A percentile compares a stretch with the other conserved stretches of the same genome.
Evolutionary conservation across 2,797 vertebrate genomes (phyloP).

Genomic region (Melanotaenia nigrans): DNA sequence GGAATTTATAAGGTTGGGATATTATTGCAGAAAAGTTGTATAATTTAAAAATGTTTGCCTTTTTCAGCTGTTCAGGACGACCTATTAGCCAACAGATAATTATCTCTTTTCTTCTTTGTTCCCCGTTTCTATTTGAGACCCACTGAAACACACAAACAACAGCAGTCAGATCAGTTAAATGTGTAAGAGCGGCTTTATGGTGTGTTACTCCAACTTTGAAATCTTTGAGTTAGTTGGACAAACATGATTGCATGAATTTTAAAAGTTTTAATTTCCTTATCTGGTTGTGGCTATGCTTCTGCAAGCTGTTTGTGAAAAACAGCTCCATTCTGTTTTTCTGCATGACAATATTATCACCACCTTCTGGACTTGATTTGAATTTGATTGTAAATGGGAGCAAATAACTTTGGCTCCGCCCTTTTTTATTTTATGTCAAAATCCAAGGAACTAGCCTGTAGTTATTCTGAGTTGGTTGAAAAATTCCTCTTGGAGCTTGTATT

Average conservation of each 20-base stretch:
- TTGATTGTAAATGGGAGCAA: neutral
- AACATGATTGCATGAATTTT: no score
- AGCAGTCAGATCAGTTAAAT: no score
- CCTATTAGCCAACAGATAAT: neutral
- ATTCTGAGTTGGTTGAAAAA: neutral
- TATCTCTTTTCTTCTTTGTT: neutral
- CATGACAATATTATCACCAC: no score
- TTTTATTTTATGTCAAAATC: neutral
- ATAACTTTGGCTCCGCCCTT: neutral
- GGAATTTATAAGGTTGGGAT: neutral
- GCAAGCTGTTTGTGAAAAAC: no score
- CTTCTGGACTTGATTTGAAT: neutral
- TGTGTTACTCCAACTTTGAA: no score
- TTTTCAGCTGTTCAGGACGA: neutral
- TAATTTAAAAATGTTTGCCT: neutral
- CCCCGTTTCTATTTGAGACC: neutral
- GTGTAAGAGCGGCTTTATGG: no score
- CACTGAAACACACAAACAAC: no score
- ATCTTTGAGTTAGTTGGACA: no score
- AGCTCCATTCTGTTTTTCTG: no score
- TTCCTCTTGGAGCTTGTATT: neutral
- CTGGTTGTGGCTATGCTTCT: no score
- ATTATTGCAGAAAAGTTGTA: neutral
- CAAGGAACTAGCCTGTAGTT: neutral
- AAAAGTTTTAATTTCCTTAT: no score